These are phyloP conservation scores for Gobio gobio DNA, from an alignment of 2,113 vertebrate species.

Conservation along the genomic window DNA sequence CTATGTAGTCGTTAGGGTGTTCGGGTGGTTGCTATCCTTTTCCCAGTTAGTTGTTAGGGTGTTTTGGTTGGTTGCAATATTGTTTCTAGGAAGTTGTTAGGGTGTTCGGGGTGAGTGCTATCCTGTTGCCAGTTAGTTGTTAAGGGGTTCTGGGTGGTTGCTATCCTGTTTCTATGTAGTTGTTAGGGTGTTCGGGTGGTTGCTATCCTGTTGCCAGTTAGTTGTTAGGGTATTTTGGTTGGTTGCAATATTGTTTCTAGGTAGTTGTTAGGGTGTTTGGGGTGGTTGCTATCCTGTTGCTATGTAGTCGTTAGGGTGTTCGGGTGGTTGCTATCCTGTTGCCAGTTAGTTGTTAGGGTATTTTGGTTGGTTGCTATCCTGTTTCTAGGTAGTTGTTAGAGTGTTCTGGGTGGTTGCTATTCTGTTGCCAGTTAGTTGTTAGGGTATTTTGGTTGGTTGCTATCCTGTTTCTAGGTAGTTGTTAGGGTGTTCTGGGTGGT, in stretches of 20 bases:
- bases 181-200: too few relatives aligned
- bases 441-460: rapidly evolving
- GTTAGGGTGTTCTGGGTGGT: neutral
- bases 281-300: too few relatives aligned
- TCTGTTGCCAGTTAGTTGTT: neutral
- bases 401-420: neutral
- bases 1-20: too few relatives aligned
- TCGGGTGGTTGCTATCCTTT: neutral
- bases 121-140: neutral
- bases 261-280: neutral
- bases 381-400: neutral
- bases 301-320: neutral
- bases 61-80: neutral
- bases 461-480: neutral
- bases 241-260: neutral
- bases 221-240: neutral
- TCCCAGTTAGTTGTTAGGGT: neutral
- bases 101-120: neutral
- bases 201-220: neutral
- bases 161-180: too few relatives aligned
- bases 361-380: neutral
- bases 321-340: neutral
- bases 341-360: too few relatives aligned
- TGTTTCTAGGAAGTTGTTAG: too few relatives aligned
- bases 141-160: too few relatives aligned